These are phyloP conservation scores for Drosophila phalerata DNA, from an alignment of 2,888 invertebrate species.

Conservation along the genomic window DNA sequence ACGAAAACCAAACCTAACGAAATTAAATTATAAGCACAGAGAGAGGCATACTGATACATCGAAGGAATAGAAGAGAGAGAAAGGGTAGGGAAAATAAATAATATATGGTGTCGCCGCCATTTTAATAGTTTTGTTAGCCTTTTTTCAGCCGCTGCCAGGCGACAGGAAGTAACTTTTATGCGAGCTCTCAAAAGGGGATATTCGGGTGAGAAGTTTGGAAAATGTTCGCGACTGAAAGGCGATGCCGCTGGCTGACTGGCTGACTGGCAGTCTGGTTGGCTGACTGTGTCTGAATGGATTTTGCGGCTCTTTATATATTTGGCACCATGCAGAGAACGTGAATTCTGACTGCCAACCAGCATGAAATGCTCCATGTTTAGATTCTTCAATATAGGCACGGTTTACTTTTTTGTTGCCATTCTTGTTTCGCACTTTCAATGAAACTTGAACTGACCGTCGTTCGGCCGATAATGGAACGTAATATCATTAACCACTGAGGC, in stretches of 20 bases:
- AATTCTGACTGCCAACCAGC: not conserved
- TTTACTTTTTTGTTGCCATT: conserved; percentile 1
- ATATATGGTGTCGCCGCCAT: conserved; percentile 77
- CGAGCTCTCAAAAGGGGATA: conserved; percentile 63
- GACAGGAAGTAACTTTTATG: conserved; percentile 77
- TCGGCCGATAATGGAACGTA: conserved; percentile 49
- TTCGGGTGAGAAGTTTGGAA: conserved; percentile 32
- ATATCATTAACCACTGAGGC: conserved; percentile 40
- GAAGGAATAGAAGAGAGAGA: not conserved
- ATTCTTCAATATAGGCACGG: conserved; percentile 28
- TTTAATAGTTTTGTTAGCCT: conserved; percentile 80
- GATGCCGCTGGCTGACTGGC: conserved; percentile 45
- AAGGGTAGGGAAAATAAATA: conserved; percentile 43
- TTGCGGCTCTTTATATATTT: conserved; percentile 73
- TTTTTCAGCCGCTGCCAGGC: conserved; percentile 54
- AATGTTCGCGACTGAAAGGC: conserved; percentile 42
- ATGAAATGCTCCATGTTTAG: not conserved
- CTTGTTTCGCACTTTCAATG: conserved; percentile 7
- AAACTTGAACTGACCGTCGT: conserved; percentile 20
- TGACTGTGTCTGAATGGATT: conserved; percentile 62
- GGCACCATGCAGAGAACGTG: conserved; percentile 51
- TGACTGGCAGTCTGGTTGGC: not conserved
- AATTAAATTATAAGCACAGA: conserved; percentile 56
- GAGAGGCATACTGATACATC: conserved; percentile 13
- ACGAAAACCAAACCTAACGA: conserved; percentile 40